Conservation (phyloP, 2,113 vertebrate genomes). For the Lampris incognitus region DNA sequence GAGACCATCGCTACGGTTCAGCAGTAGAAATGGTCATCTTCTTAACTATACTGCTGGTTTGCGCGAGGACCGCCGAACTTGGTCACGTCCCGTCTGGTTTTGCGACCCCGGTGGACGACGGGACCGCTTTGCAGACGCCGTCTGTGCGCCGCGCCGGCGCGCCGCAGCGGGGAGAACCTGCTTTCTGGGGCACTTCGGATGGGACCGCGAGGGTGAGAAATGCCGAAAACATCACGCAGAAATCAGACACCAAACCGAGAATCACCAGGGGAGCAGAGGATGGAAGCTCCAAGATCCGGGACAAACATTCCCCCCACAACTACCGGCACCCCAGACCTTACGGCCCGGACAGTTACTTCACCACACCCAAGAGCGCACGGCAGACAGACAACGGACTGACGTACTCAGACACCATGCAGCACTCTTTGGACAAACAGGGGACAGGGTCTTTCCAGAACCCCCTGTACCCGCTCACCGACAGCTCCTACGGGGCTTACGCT, state of each 20-base stretch:
- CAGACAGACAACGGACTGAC: background rate
- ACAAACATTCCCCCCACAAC: conserved; percentile 65
- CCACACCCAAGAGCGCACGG: conserved; percentile 68
- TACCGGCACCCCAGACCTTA: conserved; percentile 69
- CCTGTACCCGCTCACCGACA: conserved; percentile 86
- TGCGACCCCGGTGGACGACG: too few relatives aligned
- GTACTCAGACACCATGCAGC: too few relatives aligned
- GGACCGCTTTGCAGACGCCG: background rate
- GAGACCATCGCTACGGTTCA: too few relatives aligned
- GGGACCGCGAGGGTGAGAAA: background rate
- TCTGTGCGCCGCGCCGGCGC: background rate
- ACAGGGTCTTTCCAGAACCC: conserved; percentile 84
- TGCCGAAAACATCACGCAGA: background rate
- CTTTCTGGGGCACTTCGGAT: background rate
- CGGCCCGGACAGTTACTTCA: conserved; percentile 76
- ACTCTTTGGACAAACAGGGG: background rate
- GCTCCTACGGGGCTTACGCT: conserved; percentile 88
- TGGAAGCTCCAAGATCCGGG: conserved; percentile 54
- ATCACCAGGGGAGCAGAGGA: conserved; percentile 79
- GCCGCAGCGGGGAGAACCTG: background rate
- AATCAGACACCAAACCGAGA: conserved; percentile 30
- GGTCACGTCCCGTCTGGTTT: too few relatives aligned
- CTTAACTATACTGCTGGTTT: too few relatives aligned
- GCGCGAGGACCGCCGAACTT: too few relatives aligned
- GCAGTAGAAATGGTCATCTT: too few relatives aligned